Evolutionary conservation across 2,888 invertebrate genomes (phyloP).

Genomic region (Psococerastis gibbosa): DNA sequence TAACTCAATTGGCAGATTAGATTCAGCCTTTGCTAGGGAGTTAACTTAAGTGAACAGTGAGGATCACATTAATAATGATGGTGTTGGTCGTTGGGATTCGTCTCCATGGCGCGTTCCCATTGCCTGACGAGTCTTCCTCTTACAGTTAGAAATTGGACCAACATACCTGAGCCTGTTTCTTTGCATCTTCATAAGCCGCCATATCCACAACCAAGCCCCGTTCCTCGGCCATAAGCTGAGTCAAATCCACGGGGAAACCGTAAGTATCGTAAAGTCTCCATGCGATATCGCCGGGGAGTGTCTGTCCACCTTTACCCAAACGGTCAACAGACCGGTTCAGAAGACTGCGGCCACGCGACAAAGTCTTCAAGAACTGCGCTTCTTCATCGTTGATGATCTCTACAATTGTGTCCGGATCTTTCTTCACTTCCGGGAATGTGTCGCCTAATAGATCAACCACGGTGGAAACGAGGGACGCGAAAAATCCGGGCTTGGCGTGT

Average conservation of each 20-base stretch:
- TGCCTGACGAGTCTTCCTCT: too few species aligned
- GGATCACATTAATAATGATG: too few species aligned
- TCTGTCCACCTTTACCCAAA: constrained; percentile 38
- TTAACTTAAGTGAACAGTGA: too few species aligned
- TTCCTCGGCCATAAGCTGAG: constrained; percentile 95
- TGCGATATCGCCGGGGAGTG: constrained; percentile 86
- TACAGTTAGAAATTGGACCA: background rate
- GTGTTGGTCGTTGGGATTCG: too few species aligned
- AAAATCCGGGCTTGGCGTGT: constrained; percentile 87
- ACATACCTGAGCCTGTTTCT: constrained; percentile 58
- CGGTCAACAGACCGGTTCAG: constrained; percentile 80
- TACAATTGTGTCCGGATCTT: constrained; percentile 79
- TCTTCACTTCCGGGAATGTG: constrained; percentile 44
- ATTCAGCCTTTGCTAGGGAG: too few species aligned
- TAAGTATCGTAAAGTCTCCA: constrained; percentile 99
- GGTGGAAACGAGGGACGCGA: constrained; percentile 71
- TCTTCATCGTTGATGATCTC: constrained; percentile 97
- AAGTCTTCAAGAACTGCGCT: constrained; percentile 88
- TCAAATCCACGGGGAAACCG: constrained; percentile 96
- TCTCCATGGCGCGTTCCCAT: too few species aligned
- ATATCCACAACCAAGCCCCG: constrained; percentile 75
- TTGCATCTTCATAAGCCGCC: constrained; percentile 77
- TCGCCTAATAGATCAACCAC: constrained; percentile 66
- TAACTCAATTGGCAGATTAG: too few species aligned
- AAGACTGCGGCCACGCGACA: constrained; percentile 73